These are phyloP conservation scores for Menura novaehollandiae DNA, from an alignment of 2,113 vertebrate genomes.

Conservation along the genomic window DNA sequence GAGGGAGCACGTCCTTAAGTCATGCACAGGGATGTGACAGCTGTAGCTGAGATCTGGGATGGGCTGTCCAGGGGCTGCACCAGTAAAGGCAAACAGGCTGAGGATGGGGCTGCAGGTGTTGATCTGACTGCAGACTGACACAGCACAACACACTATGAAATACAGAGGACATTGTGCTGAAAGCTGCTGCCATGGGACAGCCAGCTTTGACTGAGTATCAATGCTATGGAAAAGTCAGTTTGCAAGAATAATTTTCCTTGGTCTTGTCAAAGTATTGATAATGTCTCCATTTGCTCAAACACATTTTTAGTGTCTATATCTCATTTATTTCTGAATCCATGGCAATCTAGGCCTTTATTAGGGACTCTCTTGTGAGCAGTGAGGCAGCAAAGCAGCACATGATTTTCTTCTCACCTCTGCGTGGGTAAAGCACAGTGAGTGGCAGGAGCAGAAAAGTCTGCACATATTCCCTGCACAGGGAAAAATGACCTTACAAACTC, in stretches of 20 bases:
- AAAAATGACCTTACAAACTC: background rate
- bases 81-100: background rate
- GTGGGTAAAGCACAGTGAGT: background rate
- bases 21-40: background rate
- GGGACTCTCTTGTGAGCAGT: background rate
- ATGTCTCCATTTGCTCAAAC: background rate
- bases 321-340: background rate
- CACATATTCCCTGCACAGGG: background rate
- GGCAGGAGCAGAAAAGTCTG: background rate
- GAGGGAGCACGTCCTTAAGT: accelerated
- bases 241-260: background rate
- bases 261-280: background rate
- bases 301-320: background rate
- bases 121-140: background rate
- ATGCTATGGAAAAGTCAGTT: background rate
- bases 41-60: background rate
- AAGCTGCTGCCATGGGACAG: background rate
- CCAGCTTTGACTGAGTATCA: background rate
- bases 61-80: background rate
- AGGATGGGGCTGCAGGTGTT: background rate
- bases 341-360: background rate
- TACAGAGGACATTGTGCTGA: background rate
- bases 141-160: background rate
- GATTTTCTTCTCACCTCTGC: background rate
- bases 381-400: background rate